Percentiles rank a stretch among this genome's conserved stretches.
Conservation (phyloP, 2,797 vertebrate species). For the Coregonus ussuriensis region DNA sequence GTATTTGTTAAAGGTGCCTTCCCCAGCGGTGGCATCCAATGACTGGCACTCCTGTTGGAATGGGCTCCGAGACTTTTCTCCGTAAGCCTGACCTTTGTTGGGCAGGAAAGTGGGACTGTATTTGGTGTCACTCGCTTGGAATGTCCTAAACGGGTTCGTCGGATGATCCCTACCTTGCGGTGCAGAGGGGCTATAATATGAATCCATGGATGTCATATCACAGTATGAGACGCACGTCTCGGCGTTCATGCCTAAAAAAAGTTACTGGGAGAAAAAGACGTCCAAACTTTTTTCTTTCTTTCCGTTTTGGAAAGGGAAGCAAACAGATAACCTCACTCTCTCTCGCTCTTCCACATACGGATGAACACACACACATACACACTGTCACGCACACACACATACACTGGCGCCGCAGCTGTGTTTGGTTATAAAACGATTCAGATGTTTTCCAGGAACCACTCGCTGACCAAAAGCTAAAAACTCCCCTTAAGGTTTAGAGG, state of each 20-base stretch:
- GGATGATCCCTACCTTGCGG: conserved; percentile 88
- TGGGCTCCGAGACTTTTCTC: conserved; percentile 84
- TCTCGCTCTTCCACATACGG: conserved; percentile 50
- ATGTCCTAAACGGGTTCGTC: conserved; percentile 90
- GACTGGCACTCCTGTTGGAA: conserved; percentile 93
- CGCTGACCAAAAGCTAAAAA: too few relatives aligned
- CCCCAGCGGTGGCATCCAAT: conserved; percentile 86
- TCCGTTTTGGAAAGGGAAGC: conserved; percentile 67
- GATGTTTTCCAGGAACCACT: too few relatives aligned
- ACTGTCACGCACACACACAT: too few relatives aligned
- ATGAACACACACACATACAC: conserved; percentile 55
- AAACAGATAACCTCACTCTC: conserved; percentile 45
- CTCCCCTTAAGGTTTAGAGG: too few relatives aligned
- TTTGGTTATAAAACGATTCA: too few relatives aligned
- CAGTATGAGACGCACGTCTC: conserved; percentile 94
- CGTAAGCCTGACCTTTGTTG: conserved; percentile 93
- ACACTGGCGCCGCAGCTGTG: too few relatives aligned
- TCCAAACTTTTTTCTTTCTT: conserved; percentile 56
- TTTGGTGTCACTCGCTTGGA: conserved; percentile 88
- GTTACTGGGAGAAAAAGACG: conserved; percentile 45
- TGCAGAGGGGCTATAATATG: conserved; percentile 90
- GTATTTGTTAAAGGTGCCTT: conserved; percentile 92
- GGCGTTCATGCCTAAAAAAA: conserved; percentile 89
- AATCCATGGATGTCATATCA: conserved; percentile 98
- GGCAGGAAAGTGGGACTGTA: conserved; percentile 91